phyloP scores from a whole-genome alignment of 2,113 vertebrate genomes.

The Romanogobio albipinnatus region DNA sequence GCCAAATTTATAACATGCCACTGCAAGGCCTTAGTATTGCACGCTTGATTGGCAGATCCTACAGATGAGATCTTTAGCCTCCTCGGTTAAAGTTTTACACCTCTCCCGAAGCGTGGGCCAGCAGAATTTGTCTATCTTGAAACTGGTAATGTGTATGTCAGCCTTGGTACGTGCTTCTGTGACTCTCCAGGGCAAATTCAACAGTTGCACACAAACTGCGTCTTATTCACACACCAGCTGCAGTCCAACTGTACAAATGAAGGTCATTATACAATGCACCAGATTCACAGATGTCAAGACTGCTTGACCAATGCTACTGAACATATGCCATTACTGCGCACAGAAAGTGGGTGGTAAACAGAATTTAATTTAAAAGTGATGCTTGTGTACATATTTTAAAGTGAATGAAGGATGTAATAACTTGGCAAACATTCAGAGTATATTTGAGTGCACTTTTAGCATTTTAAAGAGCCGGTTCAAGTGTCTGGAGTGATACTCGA shows the following conservation, averaged over 20 bases:
- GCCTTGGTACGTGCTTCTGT: neutral
- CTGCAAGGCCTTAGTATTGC: neutral
- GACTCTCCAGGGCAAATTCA: neutral
- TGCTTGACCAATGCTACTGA: neutral
- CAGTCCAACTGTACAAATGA: neutral
- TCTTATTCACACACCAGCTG: neutral
- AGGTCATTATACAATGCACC: slow-evolving; percentile 4
- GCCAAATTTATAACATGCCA: slow-evolving; percentile 6
- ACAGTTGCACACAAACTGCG: neutral
- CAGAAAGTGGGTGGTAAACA: neutral
- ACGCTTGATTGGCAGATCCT: slow-evolving; percentile 23
- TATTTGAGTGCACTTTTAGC: neutral
- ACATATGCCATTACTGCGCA: neutral
- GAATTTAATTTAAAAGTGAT: neutral
- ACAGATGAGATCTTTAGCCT: slow-evolving; percentile 24
- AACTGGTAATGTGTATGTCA: neutral
- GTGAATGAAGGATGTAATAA: neutral
- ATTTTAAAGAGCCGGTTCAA: slow-evolving; percentile 16
- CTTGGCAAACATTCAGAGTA: neutral
- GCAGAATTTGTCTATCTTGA: neutral
- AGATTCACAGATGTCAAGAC: slow-evolving; percentile 1
- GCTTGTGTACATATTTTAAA: neutral
- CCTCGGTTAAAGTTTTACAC: neutral
- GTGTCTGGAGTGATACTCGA: neutral
- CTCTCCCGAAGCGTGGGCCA: neutral